Conservation (phyloP, 2,113 vertebrate genomes). For the Empidonax alnorum region DNA sequence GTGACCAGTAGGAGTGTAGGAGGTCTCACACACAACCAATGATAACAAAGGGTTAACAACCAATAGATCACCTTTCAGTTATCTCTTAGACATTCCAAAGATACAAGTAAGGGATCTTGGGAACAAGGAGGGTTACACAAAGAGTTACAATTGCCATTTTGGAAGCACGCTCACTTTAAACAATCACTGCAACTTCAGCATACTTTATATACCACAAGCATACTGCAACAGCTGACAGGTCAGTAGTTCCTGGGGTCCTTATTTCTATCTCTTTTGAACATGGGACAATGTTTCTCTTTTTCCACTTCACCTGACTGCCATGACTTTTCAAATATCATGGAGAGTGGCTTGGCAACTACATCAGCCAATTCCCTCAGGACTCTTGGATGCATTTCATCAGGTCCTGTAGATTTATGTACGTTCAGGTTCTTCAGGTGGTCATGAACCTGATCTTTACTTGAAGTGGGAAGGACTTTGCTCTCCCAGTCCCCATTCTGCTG, state of each 20-base stretch:
- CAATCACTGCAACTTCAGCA: too few relatives aligned
- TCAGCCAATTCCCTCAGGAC: background rate
- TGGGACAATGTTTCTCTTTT: background rate
- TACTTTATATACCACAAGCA: too few relatives aligned
- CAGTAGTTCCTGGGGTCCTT: background rate
- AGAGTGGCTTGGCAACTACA: background rate
- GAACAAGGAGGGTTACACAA: too few relatives aligned
- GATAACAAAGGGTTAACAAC: too few relatives aligned
- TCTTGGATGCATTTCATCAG: background rate
- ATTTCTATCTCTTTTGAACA: background rate
- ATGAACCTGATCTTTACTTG: background rate
- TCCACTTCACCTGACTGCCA: background rate
- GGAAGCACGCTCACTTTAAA: too few relatives aligned
- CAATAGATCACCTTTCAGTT: too few relatives aligned
- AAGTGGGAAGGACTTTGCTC: background rate
- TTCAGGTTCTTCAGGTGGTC: too few relatives aligned
- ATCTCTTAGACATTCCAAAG: too few relatives aligned
- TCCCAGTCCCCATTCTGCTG: background rate
- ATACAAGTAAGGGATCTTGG: too few relatives aligned
- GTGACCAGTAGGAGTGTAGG: too few relatives aligned
- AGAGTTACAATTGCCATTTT: too few relatives aligned
- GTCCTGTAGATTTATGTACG: background rate
- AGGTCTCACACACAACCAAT: too few relatives aligned
- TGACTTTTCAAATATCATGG: background rate
- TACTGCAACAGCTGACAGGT: background rate